Conservation (phyloP, 2,888 invertebrate species). For the Cheilosia impressa region DNA sequence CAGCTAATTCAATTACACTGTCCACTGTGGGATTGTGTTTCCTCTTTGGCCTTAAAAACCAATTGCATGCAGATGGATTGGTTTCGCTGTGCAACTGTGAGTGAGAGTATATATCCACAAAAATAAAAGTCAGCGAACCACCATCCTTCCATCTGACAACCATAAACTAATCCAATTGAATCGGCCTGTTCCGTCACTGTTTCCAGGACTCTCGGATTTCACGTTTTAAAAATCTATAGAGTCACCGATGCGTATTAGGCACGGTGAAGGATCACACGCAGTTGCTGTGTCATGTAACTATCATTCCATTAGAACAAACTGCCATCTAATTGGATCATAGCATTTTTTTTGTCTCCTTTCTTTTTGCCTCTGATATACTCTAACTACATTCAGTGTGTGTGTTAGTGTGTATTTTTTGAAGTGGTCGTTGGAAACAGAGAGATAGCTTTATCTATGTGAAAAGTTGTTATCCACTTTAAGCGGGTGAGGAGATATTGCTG, state of each 20-base stretch:
- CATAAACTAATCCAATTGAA: conserved; percentile 71
- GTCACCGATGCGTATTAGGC: conserved; percentile 48
- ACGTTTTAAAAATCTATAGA: conserved; percentile 42
- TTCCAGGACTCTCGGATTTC: conserved; percentile 62
- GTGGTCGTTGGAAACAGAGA: conserved; percentile 19
- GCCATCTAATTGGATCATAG: conserved; percentile 66
- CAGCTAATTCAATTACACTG: conserved; percentile 65
- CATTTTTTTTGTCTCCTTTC: conserved; percentile 17
- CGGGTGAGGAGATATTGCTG: conserved; percentile 60
- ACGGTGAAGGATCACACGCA: conserved; percentile 68
- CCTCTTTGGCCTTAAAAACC: conserved; percentile 13
- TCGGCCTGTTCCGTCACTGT: conserved; percentile 36
- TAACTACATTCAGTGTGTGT: conserved; percentile 32
- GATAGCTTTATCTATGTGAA: conserved; percentile 57
- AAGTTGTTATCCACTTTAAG: conserved; percentile 60
- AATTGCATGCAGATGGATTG: conserved; percentile 17
- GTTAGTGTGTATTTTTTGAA: not conserved
- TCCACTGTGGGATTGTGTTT: conserved; percentile 29
- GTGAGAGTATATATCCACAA: not conserved
- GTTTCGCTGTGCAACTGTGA: not conserved
- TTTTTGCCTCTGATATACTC: not conserved
- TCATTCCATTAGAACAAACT: conserved; percentile 60
- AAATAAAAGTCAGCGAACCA: not conserved
- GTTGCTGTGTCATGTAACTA: conserved; percentile 65
- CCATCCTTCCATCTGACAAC: conserved; percentile 5